Evolutionary conservation across 2,113 vertebrate species (phyloP).

Genomic region (Reinhardtius hippoglossoides): DNA sequence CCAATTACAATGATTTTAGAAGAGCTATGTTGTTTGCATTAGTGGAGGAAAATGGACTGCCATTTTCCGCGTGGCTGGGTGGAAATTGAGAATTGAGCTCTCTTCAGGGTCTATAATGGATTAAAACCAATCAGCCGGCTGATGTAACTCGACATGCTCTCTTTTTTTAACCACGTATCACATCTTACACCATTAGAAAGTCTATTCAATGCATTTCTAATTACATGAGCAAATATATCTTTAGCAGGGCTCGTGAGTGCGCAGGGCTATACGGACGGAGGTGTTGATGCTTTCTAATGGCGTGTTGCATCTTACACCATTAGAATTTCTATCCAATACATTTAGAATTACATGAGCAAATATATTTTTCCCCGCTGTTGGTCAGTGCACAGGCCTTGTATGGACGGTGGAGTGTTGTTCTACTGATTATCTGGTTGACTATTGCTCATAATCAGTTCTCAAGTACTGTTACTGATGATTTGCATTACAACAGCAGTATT

Average conservation of each 20-base stretch:
- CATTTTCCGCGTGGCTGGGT: slow-evolving; percentile 61
- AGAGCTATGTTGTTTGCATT: slow-evolving; percentile 73
- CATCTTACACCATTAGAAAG: slow-evolving; percentile 41
- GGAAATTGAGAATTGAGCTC: slow-evolving; percentile 60
- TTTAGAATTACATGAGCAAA: too few relatives aligned
- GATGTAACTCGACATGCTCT: slow-evolving; percentile 26
- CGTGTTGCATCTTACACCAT: too few relatives aligned
- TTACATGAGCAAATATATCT: slow-evolving; percentile 32
- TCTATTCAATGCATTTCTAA: slow-evolving; percentile 46
- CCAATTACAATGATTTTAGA: slow-evolving; percentile 75
- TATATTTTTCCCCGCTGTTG: too few relatives aligned
- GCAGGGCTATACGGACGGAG: neutral
- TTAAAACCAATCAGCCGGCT: slow-evolving; percentile 49
- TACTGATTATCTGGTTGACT: neutral
- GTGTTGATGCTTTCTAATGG: neutral
- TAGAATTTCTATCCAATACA: too few relatives aligned
- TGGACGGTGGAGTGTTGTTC: too few relatives aligned
- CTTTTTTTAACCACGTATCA: slow-evolving; percentile 23
- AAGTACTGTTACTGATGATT: neutral
- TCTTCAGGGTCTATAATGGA: slow-evolving; percentile 52
- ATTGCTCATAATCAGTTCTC: neutral
- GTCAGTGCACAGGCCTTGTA: too few relatives aligned
- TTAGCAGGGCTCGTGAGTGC: slow-evolving; percentile 7
- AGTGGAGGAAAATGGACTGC: slow-evolving; percentile 69
- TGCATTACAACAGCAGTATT: too few relatives aligned